Conservation (phyloP, 2,888 invertebrate species). For the Thymelicus sylvestris region DNA sequence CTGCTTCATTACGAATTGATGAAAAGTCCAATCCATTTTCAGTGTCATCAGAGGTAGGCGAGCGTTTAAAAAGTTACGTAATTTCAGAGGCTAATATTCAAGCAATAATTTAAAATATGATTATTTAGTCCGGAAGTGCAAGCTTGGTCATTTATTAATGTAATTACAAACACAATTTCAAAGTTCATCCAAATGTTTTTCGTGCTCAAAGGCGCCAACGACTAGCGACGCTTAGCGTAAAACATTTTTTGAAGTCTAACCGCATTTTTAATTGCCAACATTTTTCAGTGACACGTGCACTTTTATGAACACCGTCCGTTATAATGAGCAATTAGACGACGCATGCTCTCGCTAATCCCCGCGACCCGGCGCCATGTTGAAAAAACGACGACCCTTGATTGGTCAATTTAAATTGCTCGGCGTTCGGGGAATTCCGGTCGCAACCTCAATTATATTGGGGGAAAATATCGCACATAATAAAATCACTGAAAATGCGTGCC, state of each 20-base stretch:
- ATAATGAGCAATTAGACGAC: constrained; percentile 46
- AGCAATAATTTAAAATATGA: too few species aligned
- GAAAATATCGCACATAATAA: constrained; percentile 24
- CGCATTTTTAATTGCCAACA: constrained; percentile 5
- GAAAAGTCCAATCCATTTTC: too few species aligned
- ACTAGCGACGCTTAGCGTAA: background rate
- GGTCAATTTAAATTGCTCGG: constrained; percentile 50
- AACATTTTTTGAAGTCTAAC: constrained; percentile 4
- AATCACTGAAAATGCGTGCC: constrained; percentile 12
- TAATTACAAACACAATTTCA: background rate
- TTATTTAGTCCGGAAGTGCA: too few species aligned
- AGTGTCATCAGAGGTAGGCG: too few species aligned
- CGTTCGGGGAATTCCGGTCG: constrained; percentile 38
- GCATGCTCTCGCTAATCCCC: constrained; percentile 42
- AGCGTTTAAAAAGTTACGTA: too few species aligned
- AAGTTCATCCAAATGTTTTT: background rate
- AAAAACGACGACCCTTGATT: constrained; percentile 49
- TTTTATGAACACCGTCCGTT: constrained; percentile 32
- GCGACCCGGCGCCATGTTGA: constrained; percentile 45
- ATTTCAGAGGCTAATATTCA: too few species aligned
- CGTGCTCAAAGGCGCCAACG: too few species aligned
- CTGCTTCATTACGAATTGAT: too few species aligned
- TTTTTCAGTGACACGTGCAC: constrained; percentile 29
- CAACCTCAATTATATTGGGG: constrained; percentile 30
- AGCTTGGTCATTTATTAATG: too few species aligned